Conservation (phyloP, 1,140 invertebrate species). For the Teleopsis dalmanni region DNA sequence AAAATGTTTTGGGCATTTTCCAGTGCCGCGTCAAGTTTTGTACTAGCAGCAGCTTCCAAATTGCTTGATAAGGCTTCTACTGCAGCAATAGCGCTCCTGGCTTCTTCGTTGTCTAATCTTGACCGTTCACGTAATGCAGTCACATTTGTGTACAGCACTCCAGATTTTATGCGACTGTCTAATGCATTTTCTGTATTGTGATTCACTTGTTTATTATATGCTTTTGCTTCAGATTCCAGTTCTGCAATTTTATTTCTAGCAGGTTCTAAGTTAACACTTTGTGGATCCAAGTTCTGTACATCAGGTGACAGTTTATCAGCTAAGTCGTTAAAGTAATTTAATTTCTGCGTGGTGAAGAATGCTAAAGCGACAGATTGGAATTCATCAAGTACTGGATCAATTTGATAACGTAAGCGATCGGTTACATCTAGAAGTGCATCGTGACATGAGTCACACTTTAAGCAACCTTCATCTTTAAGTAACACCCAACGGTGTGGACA, state of each 20-base stretch:
- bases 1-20: constrained; percentile 65
- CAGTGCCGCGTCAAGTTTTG: constrained; percentile 69
- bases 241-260: constrained; percentile 51
- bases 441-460: constrained; percentile 81
- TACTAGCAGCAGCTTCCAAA: constrained; percentile 59
- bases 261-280: constrained; percentile 55
- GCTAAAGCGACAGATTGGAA: constrained; percentile 61
- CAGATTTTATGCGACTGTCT: constrained; percentile 46
- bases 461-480: constrained; percentile 58
- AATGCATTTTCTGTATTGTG: constrained; percentile 48
- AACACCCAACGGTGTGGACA: constrained; percentile 82
- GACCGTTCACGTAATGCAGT: constrained; percentile 49
- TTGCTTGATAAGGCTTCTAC: constrained; percentile 59
- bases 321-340: constrained; percentile 66
- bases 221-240: constrained; percentile 52
- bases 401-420: constrained; percentile 58
- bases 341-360: constrained; percentile 68
- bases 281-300: constrained; percentile 59
- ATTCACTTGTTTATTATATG: constrained; percentile 52
- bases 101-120: constrained; percentile 47
- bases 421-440: constrained; percentile 81
- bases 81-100: constrained; percentile 54
- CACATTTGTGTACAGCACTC: constrained; percentile 50
- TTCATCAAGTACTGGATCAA: constrained; percentile 60
- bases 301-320: constrained; percentile 55